Base-by-base conservation (phyloP, 2,113 vertebrate genomes). In the Macheiramphus alcinus region DNA sequence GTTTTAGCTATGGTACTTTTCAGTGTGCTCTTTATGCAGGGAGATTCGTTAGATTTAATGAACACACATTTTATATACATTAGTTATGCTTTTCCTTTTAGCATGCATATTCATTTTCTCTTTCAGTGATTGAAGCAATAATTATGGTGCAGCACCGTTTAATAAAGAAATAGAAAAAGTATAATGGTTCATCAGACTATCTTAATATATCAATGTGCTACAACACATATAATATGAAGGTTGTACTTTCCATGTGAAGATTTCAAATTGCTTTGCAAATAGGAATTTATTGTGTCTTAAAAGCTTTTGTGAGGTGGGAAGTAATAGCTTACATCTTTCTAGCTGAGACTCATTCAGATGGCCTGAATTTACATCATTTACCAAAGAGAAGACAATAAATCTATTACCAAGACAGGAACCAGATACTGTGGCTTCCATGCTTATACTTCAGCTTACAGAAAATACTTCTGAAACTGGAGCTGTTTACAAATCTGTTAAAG, bases 141-240 rank as follows among this genome's bases (percentile, higher is more conserved):
- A 96, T 93, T 94, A 89, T 20, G 12, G 43, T 86, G 52, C 55
- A 74, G 61, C 40, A 76, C 11, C 1, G 3, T 91, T 95, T 93
- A 92, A 92, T 90, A 95, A 82, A 76, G 66, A 97, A 82, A 93
- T 85, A 84, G 52, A 56, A 87, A 90, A 88, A 93, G 85, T 32
- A 32, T 38, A 91, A 58, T 5, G 23, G 61, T 75, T 73, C 36
- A 61, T 65, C 68, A 93, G 36, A 56, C 36, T 91, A 61, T 58
- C 66, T 82, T 85, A 85, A 87, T 81, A 63, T 67, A 83, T 90
- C 68, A 45, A 38, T 88, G 19, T 73, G 45, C 71, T 80, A 38
- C 14, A 31, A 73, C 31, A 68, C 34, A 26, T 62, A 26, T 43
- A 94, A 80, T 62, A 38, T 0, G 32, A 80, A 9, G 16, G n/a